These are phyloP conservation scores for Platycheirus albimanus DNA, from an alignment of 2,888 invertebrate species.

Conservation along the genomic window DNA sequence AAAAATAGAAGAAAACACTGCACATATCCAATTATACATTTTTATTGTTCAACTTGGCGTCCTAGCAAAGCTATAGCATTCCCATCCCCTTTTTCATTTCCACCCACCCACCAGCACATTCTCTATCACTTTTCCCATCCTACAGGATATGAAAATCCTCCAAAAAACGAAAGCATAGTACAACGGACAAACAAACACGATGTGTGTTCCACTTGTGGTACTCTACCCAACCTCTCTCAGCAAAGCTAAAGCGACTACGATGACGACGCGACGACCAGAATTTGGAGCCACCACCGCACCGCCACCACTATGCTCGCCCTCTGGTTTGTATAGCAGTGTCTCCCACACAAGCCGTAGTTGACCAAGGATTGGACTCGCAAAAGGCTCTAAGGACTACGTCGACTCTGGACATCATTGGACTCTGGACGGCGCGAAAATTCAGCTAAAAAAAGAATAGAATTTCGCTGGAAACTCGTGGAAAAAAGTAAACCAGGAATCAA, in stretches of 20 bases:
- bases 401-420: constrained; percentile 42
- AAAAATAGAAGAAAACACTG: constrained; percentile 72
- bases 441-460: constrained; percentile 71
- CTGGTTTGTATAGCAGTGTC: constrained; percentile 10
- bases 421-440: constrained; percentile 69
- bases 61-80: constrained; percentile 44
- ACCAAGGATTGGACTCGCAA: constrained; percentile 63
- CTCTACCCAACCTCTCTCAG: constrained; percentile 53
- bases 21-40: constrained; percentile 75
- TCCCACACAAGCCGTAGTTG: constrained; percentile 56
- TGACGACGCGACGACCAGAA: constrained; percentile 55
- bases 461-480: constrained; percentile 60
- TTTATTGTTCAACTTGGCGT: constrained; percentile 73
- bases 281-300: constrained; percentile 53
- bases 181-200: constrained; percentile 72
- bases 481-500: constrained; percentile 74
- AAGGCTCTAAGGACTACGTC: constrained; percentile 66
- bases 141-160: constrained; percentile 64
- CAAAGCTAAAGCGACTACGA: constrained; percentile 32
- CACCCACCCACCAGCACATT: constrained; percentile 38
- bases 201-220: constrained; percentile 74
- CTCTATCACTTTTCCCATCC: constrained; percentile 69
- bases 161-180: constrained; percentile 65
- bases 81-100: not conserved
- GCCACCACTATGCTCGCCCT: constrained; percentile 25